Base-by-base conservation (phyloP, 2,113 vertebrate species). In the Hypanus sabinus region DNA sequence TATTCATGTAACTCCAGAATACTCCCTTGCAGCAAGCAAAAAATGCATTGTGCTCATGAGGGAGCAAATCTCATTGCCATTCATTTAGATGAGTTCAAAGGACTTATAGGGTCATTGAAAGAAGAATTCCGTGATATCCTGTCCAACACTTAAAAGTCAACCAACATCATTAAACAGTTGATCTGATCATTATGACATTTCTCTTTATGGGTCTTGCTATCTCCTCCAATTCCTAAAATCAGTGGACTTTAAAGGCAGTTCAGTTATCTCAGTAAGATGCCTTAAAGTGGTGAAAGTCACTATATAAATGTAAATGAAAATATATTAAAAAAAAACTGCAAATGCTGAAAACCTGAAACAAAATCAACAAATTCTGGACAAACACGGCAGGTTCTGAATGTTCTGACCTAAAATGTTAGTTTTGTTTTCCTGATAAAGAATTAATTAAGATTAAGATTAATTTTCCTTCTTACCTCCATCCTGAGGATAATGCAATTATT, bases 401-500 rank as follows among this genome's bases (percentile, higher is more conserved):
- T 20, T 24, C 22, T 24, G 22, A 73, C 71, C 71, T 24, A 20
- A 73, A 73, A 73, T 24, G 22, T 73, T 65, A 65, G 8, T 14
- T 65, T 24, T 73, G 18, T 73, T 1, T 73, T 94, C 22, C 75
- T 38, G 20, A 87, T 27, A 55, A 27, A 71, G 85, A 68, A 6
- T 12, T n/a, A n/a, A n/a, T n/a, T n/a, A n/a, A n/a, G n/a, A n/a
- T n/a, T n/a, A n/a, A n/a, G n/a, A n/a, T n/a, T n/a, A n/a, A n/a
- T n/a, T n/a, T n/a, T n/a, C 30, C 22, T 46, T 68, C 14, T 94
- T 96, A 99, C 99, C 97, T 98, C 98, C 98, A 99, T 99, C 94
- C 98, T 96, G 95, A 99, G 94, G 94, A 99, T 99, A 33, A 99
- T 98, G 95, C 96, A 97, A 94, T 99, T 99, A 96, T 98, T 99